Evolutionary conservation across 2,888 invertebrate genomes (phyloP).

Genomic region (Trichacis sp.): DNA sequence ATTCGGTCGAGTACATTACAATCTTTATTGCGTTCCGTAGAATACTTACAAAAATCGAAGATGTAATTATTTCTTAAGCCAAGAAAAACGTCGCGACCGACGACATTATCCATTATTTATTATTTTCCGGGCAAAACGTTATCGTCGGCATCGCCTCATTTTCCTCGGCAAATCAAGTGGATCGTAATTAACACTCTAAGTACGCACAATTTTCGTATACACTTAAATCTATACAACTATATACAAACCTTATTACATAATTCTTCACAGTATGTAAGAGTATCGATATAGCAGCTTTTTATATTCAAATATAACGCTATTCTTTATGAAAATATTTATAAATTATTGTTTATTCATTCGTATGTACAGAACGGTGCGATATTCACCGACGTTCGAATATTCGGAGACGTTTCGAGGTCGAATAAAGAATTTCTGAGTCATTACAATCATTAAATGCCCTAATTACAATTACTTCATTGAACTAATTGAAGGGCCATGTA

Average conservation of each 20-base stretch:
- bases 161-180: neutral
- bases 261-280: neutral
- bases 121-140: neutral
- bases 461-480: no score
- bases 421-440: no score
- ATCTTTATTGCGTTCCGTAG: neutral
- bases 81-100: neutral
- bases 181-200: neutral
- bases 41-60: constrained; percentile 1
- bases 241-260: neutral
- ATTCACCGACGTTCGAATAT: neutral
- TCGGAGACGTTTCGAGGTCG: no score
- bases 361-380: neutral
- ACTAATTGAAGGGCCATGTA: no score
- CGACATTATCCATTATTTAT: neutral
- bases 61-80: neutral
- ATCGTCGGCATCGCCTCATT: neutral
- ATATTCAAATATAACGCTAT: constrained; percentile 4
- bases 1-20: neutral
- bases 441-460: no score
- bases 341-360: constrained; percentile 6
- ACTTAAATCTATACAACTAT: constrained; percentile 6
- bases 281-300: neutral
- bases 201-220: constrained; percentile 6
- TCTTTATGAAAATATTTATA: constrained; percentile 6